Conservation (phyloP, 2,113 vertebrate species). For the Sarotherodon lohbergeri region DNA sequence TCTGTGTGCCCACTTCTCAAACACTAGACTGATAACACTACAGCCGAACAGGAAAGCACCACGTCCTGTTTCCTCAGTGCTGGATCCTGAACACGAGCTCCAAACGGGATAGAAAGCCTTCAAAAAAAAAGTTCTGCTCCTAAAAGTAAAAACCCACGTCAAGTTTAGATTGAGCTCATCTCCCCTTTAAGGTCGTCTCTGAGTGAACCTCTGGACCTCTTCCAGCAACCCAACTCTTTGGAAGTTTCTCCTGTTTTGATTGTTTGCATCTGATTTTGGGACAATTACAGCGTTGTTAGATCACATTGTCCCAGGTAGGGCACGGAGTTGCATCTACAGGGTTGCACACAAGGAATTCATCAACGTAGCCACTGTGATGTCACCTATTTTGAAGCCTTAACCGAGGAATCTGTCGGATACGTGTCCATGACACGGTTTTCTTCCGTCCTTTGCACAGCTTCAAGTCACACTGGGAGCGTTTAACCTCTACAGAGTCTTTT, state of each 20-base stretch:
- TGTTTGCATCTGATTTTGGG: not conserved
- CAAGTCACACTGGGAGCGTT: not conserved
- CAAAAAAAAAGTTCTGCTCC: not conserved
- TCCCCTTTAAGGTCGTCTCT: not conserved
- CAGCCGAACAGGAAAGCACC: not conserved
- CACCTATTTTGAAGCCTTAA: not conserved
- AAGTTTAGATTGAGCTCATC: not conserved
- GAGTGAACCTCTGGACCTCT: not conserved
- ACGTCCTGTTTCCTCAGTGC: not conserved
- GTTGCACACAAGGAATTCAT: not conserved
- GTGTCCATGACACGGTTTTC: not conserved
- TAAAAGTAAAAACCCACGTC: not conserved
- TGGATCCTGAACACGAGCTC: not conserved
- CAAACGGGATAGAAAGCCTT: not conserved
- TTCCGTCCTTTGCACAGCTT: not conserved
- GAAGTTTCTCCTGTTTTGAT: not conserved
- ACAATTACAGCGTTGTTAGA: not conserved
- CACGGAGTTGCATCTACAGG: not conserved
- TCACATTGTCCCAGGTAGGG: fast-evolving
- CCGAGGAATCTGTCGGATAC: no score
- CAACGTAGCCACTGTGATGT: not conserved
- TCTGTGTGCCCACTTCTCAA: not conserved
- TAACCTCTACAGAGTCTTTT: not conserved
- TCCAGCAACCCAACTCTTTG: not conserved
- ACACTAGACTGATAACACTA: not conserved